Conservation (phyloP, 2,797 vertebrate genomes). For the Vireo griseus region DNA sequence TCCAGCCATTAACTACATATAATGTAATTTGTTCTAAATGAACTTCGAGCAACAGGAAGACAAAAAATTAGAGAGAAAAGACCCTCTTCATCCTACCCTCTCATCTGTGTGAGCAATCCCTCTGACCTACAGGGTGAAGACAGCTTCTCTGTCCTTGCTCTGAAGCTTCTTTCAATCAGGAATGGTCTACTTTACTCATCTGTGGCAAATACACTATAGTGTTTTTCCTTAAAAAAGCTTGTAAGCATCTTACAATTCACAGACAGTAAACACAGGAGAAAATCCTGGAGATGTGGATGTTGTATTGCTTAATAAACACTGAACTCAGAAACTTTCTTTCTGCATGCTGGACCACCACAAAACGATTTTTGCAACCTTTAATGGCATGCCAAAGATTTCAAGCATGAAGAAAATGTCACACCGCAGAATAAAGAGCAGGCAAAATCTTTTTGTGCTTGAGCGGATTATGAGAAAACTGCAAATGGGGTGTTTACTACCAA, state of each 20-base stretch:
- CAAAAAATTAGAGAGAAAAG: neutral
- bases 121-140: neutral
- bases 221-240: neutral
- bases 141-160: neutral
- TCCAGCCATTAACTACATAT: neutral
- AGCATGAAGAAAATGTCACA: conserved; percentile 39
- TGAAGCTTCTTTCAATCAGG: neutral
- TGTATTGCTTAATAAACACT: conserved; percentile 3
- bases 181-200: neutral
- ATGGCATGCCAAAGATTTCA: neutral
- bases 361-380: conserved; percentile 1
- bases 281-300: neutral
- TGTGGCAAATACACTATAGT: neutral
- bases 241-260: neutral
- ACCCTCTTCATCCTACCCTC: neutral
- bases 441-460: conserved; percentile 8
- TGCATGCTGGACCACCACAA: neutral
- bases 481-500: neutral
- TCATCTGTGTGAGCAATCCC: neutral
- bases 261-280: neutral
- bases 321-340: neutral
- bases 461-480: conserved; percentile 15
- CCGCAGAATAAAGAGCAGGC: neutral
- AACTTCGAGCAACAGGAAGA: neutral
- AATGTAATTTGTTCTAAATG: neutral